Evolutionary conservation across 2,888 invertebrate genomes (phyloP).

Genomic region (Melangyna quadrimaculata): DNA sequence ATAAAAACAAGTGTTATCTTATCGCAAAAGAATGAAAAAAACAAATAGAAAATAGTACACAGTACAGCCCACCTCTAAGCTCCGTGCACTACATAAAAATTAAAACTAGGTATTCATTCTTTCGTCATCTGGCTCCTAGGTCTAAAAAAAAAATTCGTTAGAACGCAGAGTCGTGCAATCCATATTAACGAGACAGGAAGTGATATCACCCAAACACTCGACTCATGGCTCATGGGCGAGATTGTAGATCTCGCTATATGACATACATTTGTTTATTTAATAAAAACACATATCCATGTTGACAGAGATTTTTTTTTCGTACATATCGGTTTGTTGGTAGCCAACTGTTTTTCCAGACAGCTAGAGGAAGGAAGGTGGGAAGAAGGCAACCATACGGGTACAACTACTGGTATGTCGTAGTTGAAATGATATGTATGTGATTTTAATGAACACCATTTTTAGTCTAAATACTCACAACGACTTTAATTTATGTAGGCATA

Average conservation of each 20-base stretch:
- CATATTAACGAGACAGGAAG: slow-evolving; percentile 61
- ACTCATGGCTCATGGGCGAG: slow-evolving; percentile 20
- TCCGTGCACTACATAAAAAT: slow-evolving; percentile 1
- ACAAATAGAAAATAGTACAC: not conserved
- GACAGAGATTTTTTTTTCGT: slow-evolving; percentile 38
- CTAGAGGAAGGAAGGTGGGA: not conserved
- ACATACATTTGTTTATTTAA: slow-evolving; percentile 41
- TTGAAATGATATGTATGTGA: slow-evolving; percentile 18
- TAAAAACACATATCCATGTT: slow-evolving; percentile 54
- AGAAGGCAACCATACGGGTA: not conserved
- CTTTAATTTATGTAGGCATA: slow-evolving; percentile 22
- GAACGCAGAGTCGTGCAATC: slow-evolving; percentile 33
- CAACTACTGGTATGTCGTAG: slow-evolving; percentile 13
- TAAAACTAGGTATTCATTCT: not conserved
- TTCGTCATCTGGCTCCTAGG: slow-evolving; percentile 40
- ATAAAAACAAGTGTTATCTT: slow-evolving; percentile 21
- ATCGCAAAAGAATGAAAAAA: slow-evolving; percentile 7
- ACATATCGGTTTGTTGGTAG: slow-evolving; percentile 11
- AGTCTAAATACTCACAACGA: slow-evolving; percentile 34
- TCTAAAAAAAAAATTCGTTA: slow-evolving; percentile 25
- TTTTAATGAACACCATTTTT: slow-evolving; percentile 53
- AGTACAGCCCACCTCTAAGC: slow-evolving; percentile 7
- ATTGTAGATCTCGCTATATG: slow-evolving; percentile 15
- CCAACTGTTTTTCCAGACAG: slow-evolving; percentile 18
- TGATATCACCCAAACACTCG: slow-evolving; percentile 44